Conservation (phyloP, 2,113 vertebrate species). For the Eidolon helvum region DNA sequence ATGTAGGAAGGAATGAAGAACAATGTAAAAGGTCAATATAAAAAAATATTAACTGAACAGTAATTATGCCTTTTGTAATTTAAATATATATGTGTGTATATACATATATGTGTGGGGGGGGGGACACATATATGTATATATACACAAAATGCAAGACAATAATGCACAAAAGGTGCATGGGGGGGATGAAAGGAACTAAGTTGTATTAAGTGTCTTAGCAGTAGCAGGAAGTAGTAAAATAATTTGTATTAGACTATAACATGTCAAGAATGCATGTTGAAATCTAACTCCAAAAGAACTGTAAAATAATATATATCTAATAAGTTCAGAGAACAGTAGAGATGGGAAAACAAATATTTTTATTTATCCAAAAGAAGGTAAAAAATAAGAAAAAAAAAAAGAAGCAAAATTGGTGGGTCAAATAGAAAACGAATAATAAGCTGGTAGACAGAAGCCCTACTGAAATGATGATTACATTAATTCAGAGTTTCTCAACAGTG, state of each 20-base stretch:
- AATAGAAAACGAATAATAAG: slow-evolving; percentile 34
- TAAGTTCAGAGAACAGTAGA: not conserved
- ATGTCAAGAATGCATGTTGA: not conserved
- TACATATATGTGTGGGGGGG: too few species aligned
- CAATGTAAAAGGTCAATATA: not conserved
- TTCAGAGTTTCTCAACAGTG: not conserved
- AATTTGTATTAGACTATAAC: not conserved
- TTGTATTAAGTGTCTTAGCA: not conserved
- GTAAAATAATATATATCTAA: not conserved
- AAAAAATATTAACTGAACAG: not conserved
- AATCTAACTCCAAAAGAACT: not conserved
- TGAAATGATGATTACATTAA: not conserved
- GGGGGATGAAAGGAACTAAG: not conserved
- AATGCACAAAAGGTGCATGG: not conserved
- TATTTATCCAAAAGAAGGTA: not conserved
- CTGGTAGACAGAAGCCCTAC: not conserved
- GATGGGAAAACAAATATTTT: slow-evolving; percentile 33
- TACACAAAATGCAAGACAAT: not conserved
- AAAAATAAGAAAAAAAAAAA: not conserved
- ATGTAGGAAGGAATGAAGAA: not conserved
- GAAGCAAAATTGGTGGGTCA: not conserved
- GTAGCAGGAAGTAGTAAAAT: not conserved
- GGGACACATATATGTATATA: not conserved
- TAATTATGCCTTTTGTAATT: not conserved
- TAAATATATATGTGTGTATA: not conserved